These are phyloP conservation scores for Sarcophilus harrisii DNA, from an alignment of 2,797 vertebrate species.

Conservation along the genomic window DNA sequence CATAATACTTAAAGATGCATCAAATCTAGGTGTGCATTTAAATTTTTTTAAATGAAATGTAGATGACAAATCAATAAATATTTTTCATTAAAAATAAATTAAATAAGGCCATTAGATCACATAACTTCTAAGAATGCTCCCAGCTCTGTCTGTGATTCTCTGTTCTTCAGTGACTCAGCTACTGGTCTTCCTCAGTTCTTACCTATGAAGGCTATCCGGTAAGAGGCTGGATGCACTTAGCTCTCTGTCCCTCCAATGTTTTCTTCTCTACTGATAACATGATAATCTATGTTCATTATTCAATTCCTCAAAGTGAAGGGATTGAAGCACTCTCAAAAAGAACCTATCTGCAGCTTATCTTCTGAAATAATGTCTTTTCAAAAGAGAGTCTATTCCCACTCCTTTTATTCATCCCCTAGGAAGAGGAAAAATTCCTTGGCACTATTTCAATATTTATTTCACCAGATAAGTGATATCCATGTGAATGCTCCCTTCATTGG, in stretches of 20 bases:
- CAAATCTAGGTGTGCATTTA: neutral
- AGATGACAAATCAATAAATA: neutral
- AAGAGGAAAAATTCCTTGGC: neutral
- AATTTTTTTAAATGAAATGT: neutral
- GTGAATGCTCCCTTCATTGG: neutral
- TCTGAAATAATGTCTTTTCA: neutral
- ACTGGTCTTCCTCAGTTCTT: neutral
- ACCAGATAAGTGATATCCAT: neutral
- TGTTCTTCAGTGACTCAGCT: neutral
- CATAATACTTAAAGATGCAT: neutral
- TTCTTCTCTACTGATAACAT: neutral
- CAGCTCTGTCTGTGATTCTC: neutral
- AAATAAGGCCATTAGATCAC: neutral
- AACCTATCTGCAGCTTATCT: neutral
- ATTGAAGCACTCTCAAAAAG: neutral
- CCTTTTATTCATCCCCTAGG: neutral
- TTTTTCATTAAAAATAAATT: neutral
- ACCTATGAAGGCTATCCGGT: neutral
- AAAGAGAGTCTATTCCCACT: neutral
- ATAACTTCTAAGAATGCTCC: neutral
- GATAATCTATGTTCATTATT: neutral
- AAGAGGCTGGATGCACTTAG: neutral
- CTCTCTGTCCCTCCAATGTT: neutral
- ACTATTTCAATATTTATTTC: neutral
- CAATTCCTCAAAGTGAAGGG: neutral